Evolutionary conservation across 2,888 invertebrate species (phyloP).

Genomic region (Synergus japonicus): DNA sequence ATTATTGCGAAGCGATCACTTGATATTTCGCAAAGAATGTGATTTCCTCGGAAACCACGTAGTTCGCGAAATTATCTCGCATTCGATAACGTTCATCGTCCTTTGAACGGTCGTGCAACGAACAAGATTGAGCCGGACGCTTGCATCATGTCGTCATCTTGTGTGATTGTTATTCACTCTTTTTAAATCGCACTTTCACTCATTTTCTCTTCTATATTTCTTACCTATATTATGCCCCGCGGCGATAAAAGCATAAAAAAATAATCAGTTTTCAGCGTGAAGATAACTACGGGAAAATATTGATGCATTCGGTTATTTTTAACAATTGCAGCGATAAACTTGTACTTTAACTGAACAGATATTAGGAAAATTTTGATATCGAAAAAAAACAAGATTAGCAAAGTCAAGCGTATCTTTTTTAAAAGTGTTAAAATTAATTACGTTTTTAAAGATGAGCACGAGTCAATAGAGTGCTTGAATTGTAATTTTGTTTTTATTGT

Average conservation of each 20-base stretch:
- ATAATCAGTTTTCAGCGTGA: not conserved
- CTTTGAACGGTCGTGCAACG: slow-evolving; percentile 53
- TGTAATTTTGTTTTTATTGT: slow-evolving; percentile 12
- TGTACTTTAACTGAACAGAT: not conserved
- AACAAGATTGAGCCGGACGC: slow-evolving; percentile 24
- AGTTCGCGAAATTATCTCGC: slow-evolving; percentile 54
- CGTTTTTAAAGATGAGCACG: not conserved
- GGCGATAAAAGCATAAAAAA: not conserved
- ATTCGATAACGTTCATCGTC: slow-evolving; percentile 54
- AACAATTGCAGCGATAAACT: not conserved
- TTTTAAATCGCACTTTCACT: not conserved
- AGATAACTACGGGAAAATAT: not conserved
- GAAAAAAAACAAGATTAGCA: not conserved
- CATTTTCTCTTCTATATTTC: not conserved
- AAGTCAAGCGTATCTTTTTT: not conserved
- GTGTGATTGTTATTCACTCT: not conserved
- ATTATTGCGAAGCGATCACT: slow-evolving; percentile 52
- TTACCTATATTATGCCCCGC: not conserved
- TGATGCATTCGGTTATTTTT: slow-evolving; percentile 5
- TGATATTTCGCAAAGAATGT: slow-evolving; percentile 48
- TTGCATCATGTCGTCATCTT: slow-evolving; percentile 25
- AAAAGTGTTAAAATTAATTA: slow-evolving; percentile 14
- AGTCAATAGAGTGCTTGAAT: slow-evolving; percentile 18
- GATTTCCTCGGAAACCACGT: slow-evolving; percentile 43
- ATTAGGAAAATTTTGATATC: slow-evolving; percentile 11